Percentiles rank a stretch among this genome's conserved stretches.
phyloP scores from a whole-genome alignment of 2,113 vertebrate species.

The Hiodon tergisus region DNA sequence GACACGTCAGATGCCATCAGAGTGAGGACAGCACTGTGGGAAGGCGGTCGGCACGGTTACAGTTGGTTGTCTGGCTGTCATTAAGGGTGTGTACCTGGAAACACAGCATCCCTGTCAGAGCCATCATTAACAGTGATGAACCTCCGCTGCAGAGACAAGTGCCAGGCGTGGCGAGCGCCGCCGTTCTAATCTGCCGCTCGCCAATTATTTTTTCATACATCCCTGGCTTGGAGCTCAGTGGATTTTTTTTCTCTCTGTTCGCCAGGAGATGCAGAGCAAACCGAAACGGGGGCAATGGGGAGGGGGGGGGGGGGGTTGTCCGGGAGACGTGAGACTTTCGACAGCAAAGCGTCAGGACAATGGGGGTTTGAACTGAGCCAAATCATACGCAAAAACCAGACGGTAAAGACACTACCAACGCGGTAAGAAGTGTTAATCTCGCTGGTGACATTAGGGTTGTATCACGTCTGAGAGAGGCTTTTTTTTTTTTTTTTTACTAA shows the following conservation, averaged over 20 bases:
- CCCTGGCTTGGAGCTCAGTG: constrained; percentile 25
- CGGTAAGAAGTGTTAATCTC: no score
- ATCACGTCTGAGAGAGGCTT: no score
- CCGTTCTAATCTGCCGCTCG: constrained; percentile 29
- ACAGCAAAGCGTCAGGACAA: no score
- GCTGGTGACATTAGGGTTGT: no score
- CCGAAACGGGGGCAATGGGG: not conserved
- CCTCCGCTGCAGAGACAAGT: constrained; percentile 4
- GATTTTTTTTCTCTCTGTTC: constrained; percentile 7
- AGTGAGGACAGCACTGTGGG: not conserved
- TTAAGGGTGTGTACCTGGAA: constrained; percentile 15
- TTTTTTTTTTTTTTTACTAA: no score
- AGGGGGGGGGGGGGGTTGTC: not conserved
- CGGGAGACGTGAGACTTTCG: not conserved
- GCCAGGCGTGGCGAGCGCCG: not conserved
- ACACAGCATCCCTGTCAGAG: constrained; percentile 16
- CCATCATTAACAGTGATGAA: constrained; percentile 24
- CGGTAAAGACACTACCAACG: no score
- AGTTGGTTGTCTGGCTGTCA: constrained; percentile 9
- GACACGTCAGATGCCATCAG: not conserved
- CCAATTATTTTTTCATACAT: constrained; percentile 31
- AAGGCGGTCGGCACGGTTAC: not conserved
- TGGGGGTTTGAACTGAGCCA: no score
- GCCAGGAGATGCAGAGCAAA: not conserved
- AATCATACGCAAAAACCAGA: no score